Evolutionary conservation across 2,888 invertebrate species (phyloP).

Genomic region (Drepanosiphum platanoidis): DNA sequence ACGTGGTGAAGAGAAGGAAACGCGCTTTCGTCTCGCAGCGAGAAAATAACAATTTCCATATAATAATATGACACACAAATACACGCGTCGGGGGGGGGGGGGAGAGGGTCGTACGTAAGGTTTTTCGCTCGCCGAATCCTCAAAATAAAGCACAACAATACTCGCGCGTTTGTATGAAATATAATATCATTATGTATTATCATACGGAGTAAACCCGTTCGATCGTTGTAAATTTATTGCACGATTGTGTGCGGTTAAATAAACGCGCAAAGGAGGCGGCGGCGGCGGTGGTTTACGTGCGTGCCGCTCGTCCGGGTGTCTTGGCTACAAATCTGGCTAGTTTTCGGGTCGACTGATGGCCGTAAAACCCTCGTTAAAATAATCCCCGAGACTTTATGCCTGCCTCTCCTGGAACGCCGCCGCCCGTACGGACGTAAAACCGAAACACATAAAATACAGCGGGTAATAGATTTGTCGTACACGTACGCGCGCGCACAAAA

Average conservation of each 20-base stretch:
- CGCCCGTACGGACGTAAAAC: constrained; percentile 18
- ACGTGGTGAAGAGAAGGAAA: too few relatives aligned
- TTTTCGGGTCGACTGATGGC: constrained; percentile 33
- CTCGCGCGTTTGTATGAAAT: too few relatives aligned
- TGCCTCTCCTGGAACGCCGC: background rate
- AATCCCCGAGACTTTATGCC: constrained; percentile 45
- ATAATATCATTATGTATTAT: too few relatives aligned
- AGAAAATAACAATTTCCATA: too few relatives aligned
- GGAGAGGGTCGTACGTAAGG: background rate
- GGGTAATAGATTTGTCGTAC: constrained; percentile 39
- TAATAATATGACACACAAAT: too few relatives aligned
- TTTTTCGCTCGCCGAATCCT: background rate
- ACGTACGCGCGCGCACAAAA: background rate
- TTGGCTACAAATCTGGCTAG: constrained; percentile 29
- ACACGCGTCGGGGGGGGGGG: too few relatives aligned
- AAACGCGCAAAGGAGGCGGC: background rate
- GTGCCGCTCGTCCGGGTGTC: background rate
- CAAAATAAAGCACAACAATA: background rate
- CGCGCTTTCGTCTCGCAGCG: too few relatives aligned
- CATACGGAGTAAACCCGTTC: background rate
- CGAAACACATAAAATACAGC: constrained; percentile 24
- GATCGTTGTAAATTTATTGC: constrained; percentile 4
- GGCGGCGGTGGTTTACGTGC: background rate
- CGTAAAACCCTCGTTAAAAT: constrained; percentile 55
- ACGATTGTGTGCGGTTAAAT: background rate